Evolutionary conservation across 2,797 vertebrate genomes (phyloP), one percentile per base, ranked within the genome.

Genomic region (Sebastes melanostomus): DNA sequence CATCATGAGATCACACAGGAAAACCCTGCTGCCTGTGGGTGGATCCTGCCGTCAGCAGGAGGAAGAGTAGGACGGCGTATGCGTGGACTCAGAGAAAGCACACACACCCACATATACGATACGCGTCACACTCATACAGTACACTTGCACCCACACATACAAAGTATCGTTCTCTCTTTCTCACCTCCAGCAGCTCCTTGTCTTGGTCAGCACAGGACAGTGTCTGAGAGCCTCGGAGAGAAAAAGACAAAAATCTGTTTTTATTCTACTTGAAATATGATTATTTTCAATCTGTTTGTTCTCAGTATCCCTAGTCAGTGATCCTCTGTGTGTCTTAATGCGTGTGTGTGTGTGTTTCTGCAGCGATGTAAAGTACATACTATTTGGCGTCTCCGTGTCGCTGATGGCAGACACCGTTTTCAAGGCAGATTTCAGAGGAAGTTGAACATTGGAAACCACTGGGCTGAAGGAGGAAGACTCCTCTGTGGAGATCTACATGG

Each of bases 381-480:
- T 95, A 55, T 95, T 94, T 65, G 94, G 88, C 1, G 94, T 93
- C 86, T 96, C 95, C 11, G 93, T 86, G 85, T 94, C 87, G 1
- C 94, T 91, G 92, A 93, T 89, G 73, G 97, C 97, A 46, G 96
- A 89, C 25, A 93, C 95, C 3, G 96, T 96, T 92, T 99, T 99
- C 87, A 99, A 89, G 0, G 97, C 98, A 0, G 98, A 97, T 88
- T 99, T 99, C 82, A 99, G 95, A 58, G 98, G 98, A 76, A 98
- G 97, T 78, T 96, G 96, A 42, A 93, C 83, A 11, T 96, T 95
- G 11, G 92, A 83, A 1, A 82, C 95, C n/a, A 94, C 75, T 0
- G 95, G 95, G 60, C 93, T 88, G 83, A 96, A 97, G 0, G 97
- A 96, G 42, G 97, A 95, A 3, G 96, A 96, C 82, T 97, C 93